A percentile compares a stretch with the other conserved stretches of the same genome.
Evolutionary conservation across 2,113 vertebrate genomes (phyloP).

Genomic region (Megalops atlanticus): DNA sequence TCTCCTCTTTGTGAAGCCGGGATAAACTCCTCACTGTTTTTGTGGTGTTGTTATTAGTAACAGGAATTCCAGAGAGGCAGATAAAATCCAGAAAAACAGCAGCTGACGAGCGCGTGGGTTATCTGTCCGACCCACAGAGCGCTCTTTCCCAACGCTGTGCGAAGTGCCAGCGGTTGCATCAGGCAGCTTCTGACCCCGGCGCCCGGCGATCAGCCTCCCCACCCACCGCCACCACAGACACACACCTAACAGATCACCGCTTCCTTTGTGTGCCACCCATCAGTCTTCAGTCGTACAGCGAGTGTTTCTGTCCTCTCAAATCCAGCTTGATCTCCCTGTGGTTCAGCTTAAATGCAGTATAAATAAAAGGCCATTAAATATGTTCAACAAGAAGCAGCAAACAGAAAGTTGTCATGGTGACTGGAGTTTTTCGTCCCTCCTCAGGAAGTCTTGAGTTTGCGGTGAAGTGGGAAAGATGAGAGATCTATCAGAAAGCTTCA

Average conservation of each 20-base stretch:
- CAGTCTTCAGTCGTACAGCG: not conserved
- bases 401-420: slow-evolving; percentile 61
- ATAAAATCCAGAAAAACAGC: slow-evolving; percentile 27
- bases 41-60: slow-evolving; percentile 10
- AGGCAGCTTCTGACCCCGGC: not conserved
- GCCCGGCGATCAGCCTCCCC: not conserved
- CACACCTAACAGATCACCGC: not conserved
- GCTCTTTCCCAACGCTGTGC: slow-evolving; percentile 21
- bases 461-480: slow-evolving; percentile 30
- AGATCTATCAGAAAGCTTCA: slow-evolving; percentile 23
- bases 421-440: slow-evolving; percentile 49
- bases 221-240: not conserved
- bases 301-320: not conserved
- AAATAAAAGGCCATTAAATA: slow-evolving; percentile 36
- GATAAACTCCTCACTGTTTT: not conserved
- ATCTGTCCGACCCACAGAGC: slow-evolving; percentile 2
- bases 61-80: slow-evolving; percentile 4
- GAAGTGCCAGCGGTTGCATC: slow-evolving; percentile 21
- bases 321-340: slow-evolving; percentile 15
- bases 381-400: slow-evolving; percentile 57
- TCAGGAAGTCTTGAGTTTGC: slow-evolving; percentile 41
- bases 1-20: not conserved
- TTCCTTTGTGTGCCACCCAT: not conserved
- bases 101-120: slow-evolving; percentile 8
- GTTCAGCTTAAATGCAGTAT: slow-evolving; percentile 6